A percentile compares a stretch with the other conserved stretches of the same genome.
Conservation (phyloP, 1,140 invertebrate genomes). For the Brachystomella parvula region DNA sequence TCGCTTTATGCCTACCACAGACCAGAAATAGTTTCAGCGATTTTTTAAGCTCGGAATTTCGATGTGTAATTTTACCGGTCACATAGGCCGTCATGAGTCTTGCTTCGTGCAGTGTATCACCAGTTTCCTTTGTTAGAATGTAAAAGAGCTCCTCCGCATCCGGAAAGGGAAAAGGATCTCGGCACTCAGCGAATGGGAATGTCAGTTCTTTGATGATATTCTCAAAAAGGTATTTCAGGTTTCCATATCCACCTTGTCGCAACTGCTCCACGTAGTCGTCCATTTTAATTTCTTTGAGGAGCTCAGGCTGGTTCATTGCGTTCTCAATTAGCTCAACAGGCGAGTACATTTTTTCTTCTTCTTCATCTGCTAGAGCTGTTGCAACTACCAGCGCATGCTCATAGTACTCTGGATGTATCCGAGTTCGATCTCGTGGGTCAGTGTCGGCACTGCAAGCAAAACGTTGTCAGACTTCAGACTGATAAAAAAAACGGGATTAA, state of each 20-base stretch:
- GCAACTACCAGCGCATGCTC: constrained; percentile 99
- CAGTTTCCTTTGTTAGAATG: constrained; percentile 89
- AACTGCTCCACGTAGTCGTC: neutral
- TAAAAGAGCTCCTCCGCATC: constrained; percentile 84
- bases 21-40: neutral
- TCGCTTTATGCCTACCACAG: neutral
- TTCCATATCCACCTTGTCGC: constrained; percentile 63
- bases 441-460: no score
- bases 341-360: constrained; percentile 69
- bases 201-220: constrained; percentile 90
- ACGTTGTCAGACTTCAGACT: neutral
- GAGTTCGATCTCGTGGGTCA: constrained; percentile 71
- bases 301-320: neutral
- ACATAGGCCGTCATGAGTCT: constrained; percentile 62
- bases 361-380: constrained; percentile 62
- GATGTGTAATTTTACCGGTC: neutral
- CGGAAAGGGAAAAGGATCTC: constrained; percentile 67
- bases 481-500: neutral
- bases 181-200: constrained; percentile 86
- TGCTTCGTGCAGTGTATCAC: constrained; percentile 88
- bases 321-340: constrained; percentile 44
- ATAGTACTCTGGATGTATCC: constrained; percentile 97
- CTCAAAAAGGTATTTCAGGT: constrained; percentile 55
- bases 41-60: constrained; percentile 39
- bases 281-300: neutral